phyloP scores from a whole-genome alignment of 2,113 vertebrate species.

The Lichenostomus cassidix region DNA sequence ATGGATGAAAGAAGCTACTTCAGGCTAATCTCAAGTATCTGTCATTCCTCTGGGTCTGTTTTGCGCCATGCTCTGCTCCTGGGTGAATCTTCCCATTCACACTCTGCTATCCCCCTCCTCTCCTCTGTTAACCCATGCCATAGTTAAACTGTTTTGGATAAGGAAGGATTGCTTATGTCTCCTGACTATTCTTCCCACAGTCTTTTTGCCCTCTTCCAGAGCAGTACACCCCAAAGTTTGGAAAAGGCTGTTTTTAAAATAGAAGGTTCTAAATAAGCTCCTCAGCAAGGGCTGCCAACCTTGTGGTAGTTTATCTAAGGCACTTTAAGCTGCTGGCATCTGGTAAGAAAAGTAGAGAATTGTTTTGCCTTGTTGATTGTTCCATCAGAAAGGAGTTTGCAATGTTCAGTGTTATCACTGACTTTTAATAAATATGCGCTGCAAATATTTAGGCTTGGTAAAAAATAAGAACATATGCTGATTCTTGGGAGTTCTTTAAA shows the following conservation, averaged over 20 bases:
- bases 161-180: not conserved
- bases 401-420: not conserved
- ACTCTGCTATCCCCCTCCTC: not conserved
- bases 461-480: not conserved
- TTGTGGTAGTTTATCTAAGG: not conserved
- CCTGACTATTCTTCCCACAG: not conserved
- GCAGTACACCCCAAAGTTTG: not conserved
- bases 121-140: not conserved
- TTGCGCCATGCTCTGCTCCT: not conserved
- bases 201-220: not conserved
- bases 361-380: not conserved
- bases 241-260: not conserved
- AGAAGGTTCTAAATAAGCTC: not conserved
- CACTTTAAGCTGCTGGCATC: not conserved
- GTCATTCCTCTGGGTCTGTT: accelerated
- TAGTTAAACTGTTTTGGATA: not conserved
- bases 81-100: not conserved
- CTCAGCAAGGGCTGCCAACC: not conserved
- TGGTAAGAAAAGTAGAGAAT: not conserved
- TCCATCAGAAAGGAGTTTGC: not conserved
- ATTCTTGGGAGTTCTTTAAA: not conserved
- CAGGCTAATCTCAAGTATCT: not conserved
- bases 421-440: not conserved
- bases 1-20: not conserved
- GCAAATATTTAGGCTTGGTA: not conserved